These are phyloP conservation scores for Engystomops pustulosus DNA, from an alignment of 2,113 vertebrate genomes.

Conservation along the genomic window DNA sequence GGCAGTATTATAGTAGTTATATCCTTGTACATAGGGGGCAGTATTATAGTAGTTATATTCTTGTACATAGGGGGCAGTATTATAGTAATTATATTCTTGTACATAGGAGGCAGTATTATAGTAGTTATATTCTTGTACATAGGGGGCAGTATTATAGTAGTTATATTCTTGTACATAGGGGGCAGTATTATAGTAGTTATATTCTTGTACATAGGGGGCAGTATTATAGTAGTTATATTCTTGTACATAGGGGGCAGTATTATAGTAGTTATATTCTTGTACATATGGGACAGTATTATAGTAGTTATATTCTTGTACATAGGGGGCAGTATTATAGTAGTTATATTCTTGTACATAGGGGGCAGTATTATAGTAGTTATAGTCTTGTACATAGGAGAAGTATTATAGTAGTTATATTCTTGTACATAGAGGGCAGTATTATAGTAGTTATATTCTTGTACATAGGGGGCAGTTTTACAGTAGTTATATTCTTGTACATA, in stretches of 20 bases:
- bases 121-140: slow-evolving; percentile 16
- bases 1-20: no score
- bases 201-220: slow-evolving; percentile 1
- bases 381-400: no score
- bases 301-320: neutral
- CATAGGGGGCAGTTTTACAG: neutral
- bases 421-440: no score
- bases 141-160: slow-evolving; percentile 16
- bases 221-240: slow-evolving; percentile 24
- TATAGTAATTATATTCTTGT: slow-evolving; percentile 18
- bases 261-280: slow-evolving; percentile 15
- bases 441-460: no score
- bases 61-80: slow-evolving; percentile 2
- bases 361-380: no score
- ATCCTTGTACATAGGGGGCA: no score
- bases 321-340: neutral
- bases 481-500: neutral
- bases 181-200: slow-evolving; percentile 15
- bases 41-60: slow-evolving; percentile 12
- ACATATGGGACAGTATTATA: neutral
- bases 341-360: no score
- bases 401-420: no score
- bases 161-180: slow-evolving; percentile 8
- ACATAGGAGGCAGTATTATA: slow-evolving; percentile 1
- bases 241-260: neutral